These are phyloP conservation scores for Armadillidium nasatum DNA, from an alignment of 1,140 invertebrate genomes.

Conservation along the genomic window DNA sequence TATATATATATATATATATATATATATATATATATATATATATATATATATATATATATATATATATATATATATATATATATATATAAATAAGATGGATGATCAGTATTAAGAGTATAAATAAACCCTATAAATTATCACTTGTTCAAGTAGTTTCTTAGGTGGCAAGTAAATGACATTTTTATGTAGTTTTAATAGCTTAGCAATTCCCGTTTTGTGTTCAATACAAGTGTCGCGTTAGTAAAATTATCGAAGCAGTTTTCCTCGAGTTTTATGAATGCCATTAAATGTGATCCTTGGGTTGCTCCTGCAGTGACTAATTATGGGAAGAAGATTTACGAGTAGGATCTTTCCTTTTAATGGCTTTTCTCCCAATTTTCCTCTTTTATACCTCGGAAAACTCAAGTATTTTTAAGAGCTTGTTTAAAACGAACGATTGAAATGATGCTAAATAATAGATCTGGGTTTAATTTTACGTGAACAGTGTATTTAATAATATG, in stretches of 20 bases:
- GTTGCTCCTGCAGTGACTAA: background rate
- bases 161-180: background rate
- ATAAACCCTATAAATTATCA: background rate
- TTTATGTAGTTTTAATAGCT: conserved; percentile 7
- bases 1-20: too few species aligned
- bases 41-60: too few species aligned
- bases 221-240: conserved; percentile 1
- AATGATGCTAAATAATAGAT: background rate
- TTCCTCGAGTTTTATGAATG: background rate
- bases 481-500: too few species aligned
- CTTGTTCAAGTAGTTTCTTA: background rate
- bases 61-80: too few species aligned
- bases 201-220: background rate
- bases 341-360: background rate
- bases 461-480: too few species aligned
- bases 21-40: too few species aligned
- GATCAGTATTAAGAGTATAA: background rate
- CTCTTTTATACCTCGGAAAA: background rate
- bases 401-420: background rate
- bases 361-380: background rate
- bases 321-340: conserved; percentile 10
- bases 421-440: background rate
- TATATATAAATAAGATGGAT: background rate
- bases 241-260: background rate
- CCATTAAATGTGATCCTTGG: background rate